Base-by-base conservation (phyloP, 2,888 invertebrate species). In the Epistrophe grossulariae region DNA sequence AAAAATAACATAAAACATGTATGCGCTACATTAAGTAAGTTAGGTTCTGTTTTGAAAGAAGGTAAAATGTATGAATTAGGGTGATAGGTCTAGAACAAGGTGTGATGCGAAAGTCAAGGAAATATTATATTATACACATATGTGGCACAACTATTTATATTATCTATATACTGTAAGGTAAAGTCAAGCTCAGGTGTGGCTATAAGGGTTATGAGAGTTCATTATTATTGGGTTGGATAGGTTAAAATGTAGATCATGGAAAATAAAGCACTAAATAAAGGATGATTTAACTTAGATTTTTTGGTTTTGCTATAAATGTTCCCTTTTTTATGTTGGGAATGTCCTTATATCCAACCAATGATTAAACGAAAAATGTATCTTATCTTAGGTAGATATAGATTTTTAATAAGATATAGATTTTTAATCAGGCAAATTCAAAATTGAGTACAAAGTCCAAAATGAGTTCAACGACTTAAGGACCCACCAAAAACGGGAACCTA, bases 11-110 rank as follows among this genome's bases (percentile, higher is more conserved):
- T 7, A 48, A 17, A 48, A 57, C 24, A 68, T 60, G 52, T 48
- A 48, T 48, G 17, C n/a, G 83, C 38, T 79, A 59, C 28, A 73
- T 83, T 83, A 83, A 78, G 82, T 45, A 28, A 74, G 24, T 24
- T 24, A 24, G 68, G 45, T 55, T 17, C 48, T 48, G 17, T n/a
- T n/a, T n/a, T n/a, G n/a, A n/a, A 57, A 64, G 38, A 31, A 38
- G 43, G 35, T 43, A 19, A 64, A 72, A 17, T 19, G 6, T 19
- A 2, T 45, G n/a, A 45, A 55, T 55, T 19, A 55, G 31, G 35
- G n/a, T 35, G 60, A 60, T 60, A 60, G 60, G 60, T 60, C 40
- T 40, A 40, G 38, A 60, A 19, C 15, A 19, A 40, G 60, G 60
- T 40, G 60, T 40, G 60, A 38, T 40, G 60, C 19, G 60, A 38